These are phyloP conservation scores for Anguilla rostrata DNA, from an alignment of 2,113 vertebrate species.

Conservation along the genomic window DNA sequence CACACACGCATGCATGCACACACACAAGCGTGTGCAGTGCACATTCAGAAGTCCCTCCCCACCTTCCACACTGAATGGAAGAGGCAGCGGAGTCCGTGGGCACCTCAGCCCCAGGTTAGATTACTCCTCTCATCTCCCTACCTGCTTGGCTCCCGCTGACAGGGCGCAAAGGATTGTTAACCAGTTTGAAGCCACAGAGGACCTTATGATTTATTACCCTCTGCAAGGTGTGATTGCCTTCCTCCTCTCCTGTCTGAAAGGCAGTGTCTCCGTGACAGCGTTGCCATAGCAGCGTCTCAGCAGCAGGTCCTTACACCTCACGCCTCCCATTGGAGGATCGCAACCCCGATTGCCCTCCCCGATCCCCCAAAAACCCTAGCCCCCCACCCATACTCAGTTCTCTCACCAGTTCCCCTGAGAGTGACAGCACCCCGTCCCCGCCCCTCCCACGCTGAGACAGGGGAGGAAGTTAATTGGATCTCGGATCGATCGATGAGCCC, in stretches of 20 bases:
- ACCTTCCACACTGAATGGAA: background rate
- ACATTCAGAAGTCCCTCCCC: background rate
- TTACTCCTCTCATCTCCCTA: background rate
- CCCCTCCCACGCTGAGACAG: background rate
- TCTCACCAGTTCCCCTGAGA: background rate
- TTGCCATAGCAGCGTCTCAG: conserved; percentile 55
- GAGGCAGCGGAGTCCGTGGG: background rate
- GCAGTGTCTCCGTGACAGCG: conserved; percentile 36
- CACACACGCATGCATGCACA: background rate
- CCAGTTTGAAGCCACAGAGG: background rate
- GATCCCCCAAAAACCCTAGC: background rate
- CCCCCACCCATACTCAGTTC: background rate
- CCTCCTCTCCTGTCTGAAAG: conserved; percentile 7
- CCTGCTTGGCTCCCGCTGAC: background rate
- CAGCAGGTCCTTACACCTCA: background rate
- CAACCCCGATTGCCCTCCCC: background rate
- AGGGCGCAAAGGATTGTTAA: background rate
- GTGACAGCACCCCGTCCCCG: background rate
- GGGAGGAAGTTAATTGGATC: conserved; percentile 15
- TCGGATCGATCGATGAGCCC: conserved; percentile 13
- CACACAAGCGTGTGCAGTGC: background rate
- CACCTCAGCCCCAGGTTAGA: background rate
- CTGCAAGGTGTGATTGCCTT: conserved; percentile 22
- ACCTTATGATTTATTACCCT: conserved; percentile 12
- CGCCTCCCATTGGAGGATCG: background rate